Conservation (phyloP, 1,140 invertebrate genomes). For the Matsumurasca onukii region DNA sequence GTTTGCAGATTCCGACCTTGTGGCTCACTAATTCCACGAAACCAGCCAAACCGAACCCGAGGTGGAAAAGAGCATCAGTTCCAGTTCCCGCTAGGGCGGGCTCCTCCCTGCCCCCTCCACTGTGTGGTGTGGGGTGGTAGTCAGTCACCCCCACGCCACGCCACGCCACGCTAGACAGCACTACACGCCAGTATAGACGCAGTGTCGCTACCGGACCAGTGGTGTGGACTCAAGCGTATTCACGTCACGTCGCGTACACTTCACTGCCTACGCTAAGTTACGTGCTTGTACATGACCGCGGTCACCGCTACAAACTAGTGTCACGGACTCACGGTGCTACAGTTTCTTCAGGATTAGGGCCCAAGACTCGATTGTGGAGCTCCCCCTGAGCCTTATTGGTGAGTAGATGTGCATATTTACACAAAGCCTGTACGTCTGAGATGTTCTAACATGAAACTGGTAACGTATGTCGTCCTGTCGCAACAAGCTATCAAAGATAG, state of each 20-base stretch:
- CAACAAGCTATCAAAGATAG: no score
- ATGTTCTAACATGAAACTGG: no score
- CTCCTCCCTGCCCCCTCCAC: constrained; percentile 10
- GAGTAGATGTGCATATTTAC: no score
- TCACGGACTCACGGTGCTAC: background rate
- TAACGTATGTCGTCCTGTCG: no score
- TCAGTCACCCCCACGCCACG: background rate
- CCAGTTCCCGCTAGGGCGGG: constrained; percentile 10
- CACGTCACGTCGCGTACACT: background rate
- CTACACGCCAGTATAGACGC: background rate
- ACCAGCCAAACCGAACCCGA: background rate
- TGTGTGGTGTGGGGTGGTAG: background rate
- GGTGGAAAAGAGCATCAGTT: constrained; percentile 18
- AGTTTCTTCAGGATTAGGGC: constrained; percentile 19
- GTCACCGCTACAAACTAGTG: no score
- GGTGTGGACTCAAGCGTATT: constrained; percentile 21
- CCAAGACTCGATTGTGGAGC: constrained; percentile 22
- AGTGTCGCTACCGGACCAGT: background rate
- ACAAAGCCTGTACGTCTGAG: no score
- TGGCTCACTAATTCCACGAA: background rate
- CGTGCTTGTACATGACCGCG: no score
- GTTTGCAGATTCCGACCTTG: background rate
- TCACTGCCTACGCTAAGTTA: no score
- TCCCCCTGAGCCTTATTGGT: constrained; percentile 20
- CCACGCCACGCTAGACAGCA: background rate